A percentile compares a stretch with the other conserved stretches of the same genome.
phyloP scores from a whole-genome alignment of 1,140 invertebrate species.

The Hycleus phaleratus region DNA sequence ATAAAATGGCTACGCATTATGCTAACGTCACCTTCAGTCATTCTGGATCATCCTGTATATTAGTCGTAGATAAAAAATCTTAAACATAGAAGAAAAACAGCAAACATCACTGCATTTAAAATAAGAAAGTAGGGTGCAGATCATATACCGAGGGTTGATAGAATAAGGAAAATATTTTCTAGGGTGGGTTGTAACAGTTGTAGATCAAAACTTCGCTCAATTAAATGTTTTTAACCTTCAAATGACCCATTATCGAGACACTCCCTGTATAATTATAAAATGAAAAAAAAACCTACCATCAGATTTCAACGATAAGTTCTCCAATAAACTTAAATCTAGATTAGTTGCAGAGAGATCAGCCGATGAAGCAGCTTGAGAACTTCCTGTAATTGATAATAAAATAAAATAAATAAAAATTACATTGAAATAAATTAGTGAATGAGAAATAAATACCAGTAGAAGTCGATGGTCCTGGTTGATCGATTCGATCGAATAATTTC shows the following conservation, averaged over 20 bases:
- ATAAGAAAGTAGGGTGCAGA: too few relatives aligned
- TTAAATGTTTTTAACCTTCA: not conserved
- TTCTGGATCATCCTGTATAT: too few relatives aligned
- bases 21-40: too few relatives aligned
- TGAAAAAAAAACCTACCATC: not conserved
- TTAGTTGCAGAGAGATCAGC: conserved; percentile 18
- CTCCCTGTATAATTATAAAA: not conserved
- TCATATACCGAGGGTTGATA: too few relatives aligned
- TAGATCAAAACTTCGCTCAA: not conserved
- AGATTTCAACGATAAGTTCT: conserved; percentile 7
- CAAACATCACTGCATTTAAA: too few relatives aligned
- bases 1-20: too few relatives aligned
- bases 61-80: too few relatives aligned
- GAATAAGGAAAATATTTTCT: too few relatives aligned
- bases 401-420: too few relatives aligned
- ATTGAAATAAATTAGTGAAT: not conserved
- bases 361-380: not conserved
- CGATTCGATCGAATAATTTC: conserved; percentile 23
- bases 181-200: too few relatives aligned
- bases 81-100: too few relatives aligned
- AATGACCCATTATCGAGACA: too few relatives aligned
- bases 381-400: not conserved
- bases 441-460: not conserved
- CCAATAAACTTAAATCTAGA: conserved; percentile 16
- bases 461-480: not conserved